Evolutionary conservation across 1,140 invertebrate species (phyloP).

Genomic region (Bombus turneri): DNA sequence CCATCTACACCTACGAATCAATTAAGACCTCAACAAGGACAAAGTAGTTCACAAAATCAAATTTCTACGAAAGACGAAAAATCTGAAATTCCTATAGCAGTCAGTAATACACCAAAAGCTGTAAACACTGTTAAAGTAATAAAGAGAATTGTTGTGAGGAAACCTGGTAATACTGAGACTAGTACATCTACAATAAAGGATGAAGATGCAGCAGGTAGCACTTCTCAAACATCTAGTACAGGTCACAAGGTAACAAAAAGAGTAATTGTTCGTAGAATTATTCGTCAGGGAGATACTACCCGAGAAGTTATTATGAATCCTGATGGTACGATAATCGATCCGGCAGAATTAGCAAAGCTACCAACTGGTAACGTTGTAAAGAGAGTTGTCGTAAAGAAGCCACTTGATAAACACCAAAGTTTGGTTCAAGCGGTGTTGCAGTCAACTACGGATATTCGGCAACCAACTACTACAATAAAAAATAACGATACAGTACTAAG

Average conservation of each 20-base stretch:
- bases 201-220: slow-evolving; percentile 48
- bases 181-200: slow-evolving; percentile 59
- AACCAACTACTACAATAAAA: slow-evolving; percentile 42
- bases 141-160: slow-evolving; percentile 78
- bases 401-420: slow-evolving; percentile 74
- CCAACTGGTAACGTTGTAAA: slow-evolving; percentile 81
- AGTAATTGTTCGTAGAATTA: slow-evolving; percentile 80
- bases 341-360: slow-evolving; percentile 79
- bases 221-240: slow-evolving; percentile 15
- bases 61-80: slow-evolving; percentile 71
- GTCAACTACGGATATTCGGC: slow-evolving; percentile 51
- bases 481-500: slow-evolving; percentile 32
- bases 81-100: slow-evolving; percentile 32
- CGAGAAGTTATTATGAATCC: slow-evolving; percentile 81
- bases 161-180: slow-evolving; percentile 60
- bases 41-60: slow-evolving; percentile 32
- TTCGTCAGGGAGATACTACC: slow-evolving; percentile 79
- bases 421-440: slow-evolving; percentile 73
- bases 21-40: slow-evolving; percentile 32
- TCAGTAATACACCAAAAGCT: slow-evolving; percentile 57
- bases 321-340: slow-evolving; percentile 79
- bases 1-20: slow-evolving; percentile 35
- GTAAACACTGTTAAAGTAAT: slow-evolving; percentile 79
- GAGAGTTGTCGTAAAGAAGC: slow-evolving; percentile 79
- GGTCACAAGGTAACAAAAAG: slow-evolving; percentile 76